These are phyloP conservation scores for Didymodactylos carnosus DNA, from an alignment of 2,888 invertebrate species.

Conservation along the genomic window DNA sequence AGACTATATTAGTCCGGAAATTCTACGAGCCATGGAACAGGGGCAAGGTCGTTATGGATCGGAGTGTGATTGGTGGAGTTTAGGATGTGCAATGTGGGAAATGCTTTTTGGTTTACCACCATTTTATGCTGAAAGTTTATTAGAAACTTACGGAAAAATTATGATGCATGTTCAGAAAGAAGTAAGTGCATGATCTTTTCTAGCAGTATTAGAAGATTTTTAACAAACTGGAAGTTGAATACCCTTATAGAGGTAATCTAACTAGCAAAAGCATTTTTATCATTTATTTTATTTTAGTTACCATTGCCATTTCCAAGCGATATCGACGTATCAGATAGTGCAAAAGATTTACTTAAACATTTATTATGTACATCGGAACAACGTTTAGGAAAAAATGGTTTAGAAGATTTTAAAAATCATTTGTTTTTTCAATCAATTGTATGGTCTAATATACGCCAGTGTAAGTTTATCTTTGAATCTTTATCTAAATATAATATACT, in stretches of 20 bases:
- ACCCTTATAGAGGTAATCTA: not conserved
- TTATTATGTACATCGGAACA: conserved; percentile 80
- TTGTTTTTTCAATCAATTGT: conserved; percentile 83
- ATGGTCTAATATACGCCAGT: conserved; percentile 57
- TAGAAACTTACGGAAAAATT: conserved; percentile 97
- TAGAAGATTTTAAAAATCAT: conserved; percentile 83
- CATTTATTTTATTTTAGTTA: not conserved
- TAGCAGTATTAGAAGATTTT: conserved; percentile 21
- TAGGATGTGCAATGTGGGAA: conserved; percentile 97
- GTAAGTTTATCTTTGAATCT: too few species aligned
- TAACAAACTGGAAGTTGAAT: conserved; percentile 1
- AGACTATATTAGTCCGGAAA: conserved; percentile 97
- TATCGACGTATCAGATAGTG: conserved; percentile 28
- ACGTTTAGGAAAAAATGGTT: conserved; percentile 76
- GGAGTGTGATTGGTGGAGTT: conserved; percentile 99
- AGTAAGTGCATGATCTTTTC: too few species aligned
- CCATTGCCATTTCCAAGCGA: not conserved
- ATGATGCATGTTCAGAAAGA: conserved; percentile 60
- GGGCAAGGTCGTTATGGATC: conserved; percentile 89
- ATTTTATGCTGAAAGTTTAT: conserved; percentile 93
- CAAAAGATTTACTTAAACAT: conserved; percentile 76
- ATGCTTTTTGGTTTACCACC: conserved; percentile 98
- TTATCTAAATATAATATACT: too few species aligned
- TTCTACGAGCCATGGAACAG: conserved; percentile 92
- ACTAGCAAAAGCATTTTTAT: too few species aligned